Evolutionary conservation across 2,888 invertebrate species (phyloP), one percentile per base, ranked within the genome.

Genomic region (Phalera bucephala): DNA sequence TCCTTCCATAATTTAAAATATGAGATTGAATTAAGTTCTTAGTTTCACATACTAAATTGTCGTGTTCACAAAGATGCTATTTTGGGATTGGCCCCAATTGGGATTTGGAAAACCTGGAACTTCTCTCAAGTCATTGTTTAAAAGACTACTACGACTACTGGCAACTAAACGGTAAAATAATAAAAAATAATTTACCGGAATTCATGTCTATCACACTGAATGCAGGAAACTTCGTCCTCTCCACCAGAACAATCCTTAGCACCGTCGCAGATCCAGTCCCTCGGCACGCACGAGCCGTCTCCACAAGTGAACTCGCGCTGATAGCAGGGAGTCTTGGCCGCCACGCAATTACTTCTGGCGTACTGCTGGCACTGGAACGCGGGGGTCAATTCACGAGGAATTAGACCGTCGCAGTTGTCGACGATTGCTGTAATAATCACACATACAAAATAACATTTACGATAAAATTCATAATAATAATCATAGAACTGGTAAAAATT

Each of bases 211-310:
- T 69, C 73, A 46, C 90, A 90, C 4, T 52, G 47, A 0, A 61
- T 47, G 54, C 93, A 94, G 25, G 87, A 75, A 1, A 74, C 66
- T 60, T 94, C 94, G 51, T 94, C 94, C 15, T 93, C 93, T 0
- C 91, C 92, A 42, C 86, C 90, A 2, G 88, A 75, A 46, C 94
- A 94, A 62, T 94, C 94, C 0, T 74, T 73, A 8, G 90, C 90
- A 1, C 91, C 91, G 51, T 94, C 93, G 59, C 94, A 94, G 29
- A 91, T 77, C 93, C 93, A 93, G 42, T 92, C 91, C 6, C 86
- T 64, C 0, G 92, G 92, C 28, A 93, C 88, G 61, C 93, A 93
- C 4, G 91, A 83, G 0, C 91, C 91, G 52, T 93, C 93, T 0
- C 71, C 64, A 47, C 93, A 93, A 13, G 84, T 72, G 49, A 91